Evolutionary conservation across 2,113 vertebrate species (phyloP).

Genomic region (Malaclemys terrapin): DNA sequence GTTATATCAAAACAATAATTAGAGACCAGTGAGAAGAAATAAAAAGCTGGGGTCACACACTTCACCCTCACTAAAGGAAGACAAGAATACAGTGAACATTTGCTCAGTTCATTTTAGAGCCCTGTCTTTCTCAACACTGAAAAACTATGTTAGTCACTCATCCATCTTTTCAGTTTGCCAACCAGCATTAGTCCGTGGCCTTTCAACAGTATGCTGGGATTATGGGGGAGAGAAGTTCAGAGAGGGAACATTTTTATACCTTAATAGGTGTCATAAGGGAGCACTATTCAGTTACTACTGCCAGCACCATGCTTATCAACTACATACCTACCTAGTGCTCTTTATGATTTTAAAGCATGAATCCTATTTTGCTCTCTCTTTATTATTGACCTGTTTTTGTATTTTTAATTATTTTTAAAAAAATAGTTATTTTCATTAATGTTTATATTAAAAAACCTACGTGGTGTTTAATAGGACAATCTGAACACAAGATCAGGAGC

Average conservation of each 20-base stretch:
- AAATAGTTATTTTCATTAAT: neutral
- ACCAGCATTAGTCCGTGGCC: neutral
- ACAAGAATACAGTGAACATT: accelerated
- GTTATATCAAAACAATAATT: neutral
- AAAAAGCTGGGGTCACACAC: accelerated
- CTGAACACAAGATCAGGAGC: slow-evolving; percentile 17
- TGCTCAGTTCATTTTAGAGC: neutral
- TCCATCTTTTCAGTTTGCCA: neutral
- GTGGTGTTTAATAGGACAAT: neutral
- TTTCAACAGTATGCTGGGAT: slow-evolving; percentile 47
- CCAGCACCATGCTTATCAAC: neutral
- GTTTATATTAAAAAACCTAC: slow-evolving; percentile 29
- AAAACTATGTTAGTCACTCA: neutral
- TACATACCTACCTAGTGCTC: accelerated
- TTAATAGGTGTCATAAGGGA: neutral
- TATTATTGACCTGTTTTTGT: neutral
- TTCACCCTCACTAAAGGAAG: neutral
- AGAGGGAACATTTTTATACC: neutral
- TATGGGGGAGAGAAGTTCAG: neutral
- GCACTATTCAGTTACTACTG: neutral
- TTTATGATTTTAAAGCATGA: neutral
- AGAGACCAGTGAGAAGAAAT: neutral
- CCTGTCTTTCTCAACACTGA: neutral
- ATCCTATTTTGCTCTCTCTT: neutral
- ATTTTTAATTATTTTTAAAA: neutral